Conservation (phyloP, 2,797 vertebrate species). For the Ateles fusciceps region DNA sequence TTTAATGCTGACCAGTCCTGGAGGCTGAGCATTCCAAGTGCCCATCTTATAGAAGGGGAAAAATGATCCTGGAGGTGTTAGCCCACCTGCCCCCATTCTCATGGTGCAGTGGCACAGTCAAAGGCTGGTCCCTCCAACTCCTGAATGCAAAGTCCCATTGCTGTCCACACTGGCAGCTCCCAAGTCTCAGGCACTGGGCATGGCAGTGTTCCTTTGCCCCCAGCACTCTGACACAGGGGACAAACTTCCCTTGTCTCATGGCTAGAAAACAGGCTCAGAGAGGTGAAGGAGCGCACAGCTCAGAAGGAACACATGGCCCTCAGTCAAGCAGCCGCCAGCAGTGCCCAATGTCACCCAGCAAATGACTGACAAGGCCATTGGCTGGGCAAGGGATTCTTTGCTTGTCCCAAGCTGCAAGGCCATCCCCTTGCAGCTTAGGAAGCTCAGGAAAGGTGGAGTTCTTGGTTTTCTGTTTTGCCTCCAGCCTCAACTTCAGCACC, state of each 20-base stretch:
- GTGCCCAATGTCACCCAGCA: not conserved
- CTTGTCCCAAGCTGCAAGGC: not conserved
- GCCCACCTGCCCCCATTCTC: not conserved
- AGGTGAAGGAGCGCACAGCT: not conserved
- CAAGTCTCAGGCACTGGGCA: not conserved
- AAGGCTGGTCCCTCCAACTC: not conserved
- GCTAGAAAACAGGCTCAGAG: not conserved
- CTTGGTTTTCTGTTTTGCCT: not conserved
- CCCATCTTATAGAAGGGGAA: not conserved
- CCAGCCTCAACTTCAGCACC: not conserved
- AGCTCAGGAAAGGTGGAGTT: fast-evolving
- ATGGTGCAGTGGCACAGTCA: not conserved
- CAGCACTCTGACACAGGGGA: not conserved
- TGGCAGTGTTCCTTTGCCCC: too few species aligned
- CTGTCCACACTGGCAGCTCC: not conserved
- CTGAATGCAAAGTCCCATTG: not conserved
- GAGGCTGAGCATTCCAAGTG: too few species aligned
- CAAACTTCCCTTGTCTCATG: not conserved
- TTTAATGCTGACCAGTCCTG: not conserved
- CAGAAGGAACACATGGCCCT: not conserved
- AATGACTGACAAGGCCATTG: not conserved
- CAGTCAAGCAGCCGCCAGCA: not conserved
- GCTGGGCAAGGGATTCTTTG: not conserved
- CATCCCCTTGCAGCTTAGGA: not conserved
- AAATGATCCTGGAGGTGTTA: not conserved